phyloP scores from a whole-genome alignment of 30 jellyfish, hydroid and myxozoan genomes.

The Rhopilema esculentum region DNA sequence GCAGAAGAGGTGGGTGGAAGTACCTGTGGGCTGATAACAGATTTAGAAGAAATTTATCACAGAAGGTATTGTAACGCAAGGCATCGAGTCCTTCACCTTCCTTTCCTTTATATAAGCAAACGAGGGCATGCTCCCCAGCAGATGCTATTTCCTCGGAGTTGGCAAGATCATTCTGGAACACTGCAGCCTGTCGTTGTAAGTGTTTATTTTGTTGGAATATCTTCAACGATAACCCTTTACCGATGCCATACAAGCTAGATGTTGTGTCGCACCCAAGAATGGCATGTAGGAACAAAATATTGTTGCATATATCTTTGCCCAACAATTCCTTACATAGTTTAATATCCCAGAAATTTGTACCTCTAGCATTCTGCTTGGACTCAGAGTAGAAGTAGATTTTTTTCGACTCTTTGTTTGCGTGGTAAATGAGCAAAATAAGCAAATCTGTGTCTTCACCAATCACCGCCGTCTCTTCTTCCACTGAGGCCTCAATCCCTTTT shows the following conservation, averaged over 20 bases:
- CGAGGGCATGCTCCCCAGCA: slow-evolving; percentile 57
- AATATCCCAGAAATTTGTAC: slow-evolving; percentile 42
- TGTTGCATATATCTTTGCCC: slow-evolving; percentile 55
- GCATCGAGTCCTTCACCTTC: slow-evolving; percentile 47
- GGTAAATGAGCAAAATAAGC: slow-evolving; percentile 41
- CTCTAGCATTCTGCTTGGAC: slow-evolving; percentile 51
- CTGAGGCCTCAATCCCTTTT: slow-evolving; percentile 50
- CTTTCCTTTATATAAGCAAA: slow-evolving; percentile 50
- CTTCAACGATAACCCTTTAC: slow-evolving; percentile 64
- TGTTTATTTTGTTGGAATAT: slow-evolving; percentile 26
- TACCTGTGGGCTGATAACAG: slow-evolving; percentile 54
- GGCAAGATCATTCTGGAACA: slow-evolving; percentile 28
- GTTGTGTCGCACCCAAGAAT: slow-evolving; percentile 77
- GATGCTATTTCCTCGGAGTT: slow-evolving; percentile 39
- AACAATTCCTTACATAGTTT: slow-evolving; percentile 7
- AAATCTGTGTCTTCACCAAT: slow-evolving; percentile 67
- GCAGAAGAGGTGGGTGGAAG: slow-evolving; percentile 80
- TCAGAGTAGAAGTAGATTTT: slow-evolving; percentile 60
- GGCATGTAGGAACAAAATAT: slow-evolving; percentile 66
- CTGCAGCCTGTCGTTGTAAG: slow-evolving; percentile 42
- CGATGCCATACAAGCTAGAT: slow-evolving; percentile 62
- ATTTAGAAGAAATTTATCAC: slow-evolving; percentile 61
- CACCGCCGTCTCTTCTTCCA: slow-evolving; percentile 46
- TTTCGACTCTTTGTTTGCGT: slow-evolving; percentile 35
- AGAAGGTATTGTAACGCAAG: slow-evolving; percentile 58